These are phyloP conservation scores for Paralvinella palmiformis DNA, from an alignment of 1,140 invertebrate genomes.

Conservation along the genomic window DNA sequence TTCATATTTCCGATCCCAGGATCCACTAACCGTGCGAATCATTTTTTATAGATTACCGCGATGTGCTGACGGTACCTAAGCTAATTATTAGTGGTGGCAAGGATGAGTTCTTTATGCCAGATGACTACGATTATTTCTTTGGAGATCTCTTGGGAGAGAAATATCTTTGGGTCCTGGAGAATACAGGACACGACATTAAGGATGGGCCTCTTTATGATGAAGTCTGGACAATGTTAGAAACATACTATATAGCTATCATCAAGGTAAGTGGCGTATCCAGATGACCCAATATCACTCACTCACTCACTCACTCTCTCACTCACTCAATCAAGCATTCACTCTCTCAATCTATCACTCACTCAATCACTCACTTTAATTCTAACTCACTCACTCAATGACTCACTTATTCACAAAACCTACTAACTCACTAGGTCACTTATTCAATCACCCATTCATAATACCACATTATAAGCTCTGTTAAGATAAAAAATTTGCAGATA, in stretches of 20 bases:
- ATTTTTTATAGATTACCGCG: constrained; percentile 31
- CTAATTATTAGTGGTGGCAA: constrained; percentile 33
- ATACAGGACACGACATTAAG: constrained; percentile 36
- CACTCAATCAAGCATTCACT: too few species aligned
- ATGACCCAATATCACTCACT: too few species aligned
- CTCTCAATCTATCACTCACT: too few species aligned
- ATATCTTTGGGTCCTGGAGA: constrained; percentile 34
- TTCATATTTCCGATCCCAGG: too few species aligned
- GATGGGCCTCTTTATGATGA: neutral
- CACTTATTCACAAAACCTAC: too few species aligned
- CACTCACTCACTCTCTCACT: too few species aligned
- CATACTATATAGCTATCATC: neutral
- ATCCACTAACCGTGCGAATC: neutral
- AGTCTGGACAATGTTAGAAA: neutral
- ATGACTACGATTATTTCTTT: constrained; percentile 40
- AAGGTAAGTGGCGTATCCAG: neutral
- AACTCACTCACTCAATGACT: too few species aligned
- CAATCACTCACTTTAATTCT: too few species aligned
- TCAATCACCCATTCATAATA: too few species aligned
- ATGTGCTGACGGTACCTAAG: constrained; percentile 33
- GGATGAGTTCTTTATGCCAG: constrained; percentile 43
- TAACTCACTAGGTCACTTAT: too few species aligned
- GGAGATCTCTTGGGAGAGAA: constrained; percentile 30
- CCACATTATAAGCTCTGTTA: too few species aligned
- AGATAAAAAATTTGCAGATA: too few species aligned